Base-by-base conservation (phyloP, 2,113 vertebrate species). In the Bufo gargarizans region DNA sequence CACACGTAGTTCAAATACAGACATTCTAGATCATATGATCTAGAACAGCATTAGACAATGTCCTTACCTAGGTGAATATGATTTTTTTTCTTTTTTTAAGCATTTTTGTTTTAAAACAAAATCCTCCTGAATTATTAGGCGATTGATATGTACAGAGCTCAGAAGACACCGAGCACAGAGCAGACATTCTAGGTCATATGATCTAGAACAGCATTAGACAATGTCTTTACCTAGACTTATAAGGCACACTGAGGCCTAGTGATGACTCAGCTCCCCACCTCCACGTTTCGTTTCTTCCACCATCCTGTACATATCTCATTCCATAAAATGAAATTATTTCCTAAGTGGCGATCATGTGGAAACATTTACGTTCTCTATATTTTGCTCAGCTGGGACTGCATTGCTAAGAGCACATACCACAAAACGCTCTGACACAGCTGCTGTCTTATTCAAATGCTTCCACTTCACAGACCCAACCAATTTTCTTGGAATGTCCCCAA, bases 331-430 rank as follows among this genome's bases (percentile, higher is more conserved):
- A 20, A 65, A 82, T 63, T n/a, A 82, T 82, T 63, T 63, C 43
- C 80, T 49, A 65, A 47, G 43, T 82, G 59, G 33, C 19, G 59
- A 58, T 63, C 59, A 65, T 82, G 43, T 14, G 43, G 59, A 82
- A 82, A 82, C 43, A 82, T 82, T 43, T 63, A 20, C 80, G 49
- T 63, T 63, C 7, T 78, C 45, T 82, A 63, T 47, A 65, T 49
- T 82, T 65, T 82, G 80, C n/a, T 76, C 45, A 20, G 17, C 80
- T 5, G 10, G 33, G 19, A 47, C 79, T 82, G 56, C 79, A 61
- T 47, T 63, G 78, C 78, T 80, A 80, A 33, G 43, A 82, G 43
- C 79, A 65, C 80, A 82, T 47, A 45, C 59, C 17, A 63, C 80
- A 65, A 50, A 58, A 84, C 20, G 6, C n/a, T 71, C 61, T 33